phyloP scores from a whole-genome alignment of 2,797 vertebrate genomes.

The Chrysocyon brachyurus region DNA sequence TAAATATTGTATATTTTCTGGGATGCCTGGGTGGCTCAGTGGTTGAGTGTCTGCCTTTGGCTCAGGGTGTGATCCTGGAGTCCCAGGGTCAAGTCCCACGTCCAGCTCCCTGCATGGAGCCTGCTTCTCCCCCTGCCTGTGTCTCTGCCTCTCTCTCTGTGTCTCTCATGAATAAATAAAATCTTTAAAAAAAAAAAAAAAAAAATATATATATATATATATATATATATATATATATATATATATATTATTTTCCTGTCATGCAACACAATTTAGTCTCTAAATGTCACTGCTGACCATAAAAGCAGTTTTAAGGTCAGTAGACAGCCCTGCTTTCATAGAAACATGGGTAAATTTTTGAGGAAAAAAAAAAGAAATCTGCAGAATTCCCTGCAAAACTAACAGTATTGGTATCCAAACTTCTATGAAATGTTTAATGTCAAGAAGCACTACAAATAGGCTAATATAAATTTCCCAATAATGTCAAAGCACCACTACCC shows the following conservation, averaged over 20 bases:
- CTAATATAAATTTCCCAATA: neutral
- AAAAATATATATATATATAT: too few species aligned
- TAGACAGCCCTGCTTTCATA: neutral
- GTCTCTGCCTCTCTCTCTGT: too few species aligned
- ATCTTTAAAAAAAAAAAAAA: too few species aligned
- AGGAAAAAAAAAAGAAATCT: neutral
- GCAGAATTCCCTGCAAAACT: neutral
- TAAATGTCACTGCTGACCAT: neutral
- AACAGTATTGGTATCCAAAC: neutral
- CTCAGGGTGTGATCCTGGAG: too few species aligned
- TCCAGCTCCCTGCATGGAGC: too few species aligned
- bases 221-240: too few species aligned
- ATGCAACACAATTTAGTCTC: neutral
- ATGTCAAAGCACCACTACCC: neutral
- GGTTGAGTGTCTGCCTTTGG: too few species aligned
- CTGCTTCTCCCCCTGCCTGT: too few species aligned
- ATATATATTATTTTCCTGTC: neutral
- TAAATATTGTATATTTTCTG: neutral
- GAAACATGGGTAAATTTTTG: neutral
- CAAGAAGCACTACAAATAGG: neutral
- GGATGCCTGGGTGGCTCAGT: too few species aligned
- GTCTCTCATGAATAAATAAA: too few species aligned
- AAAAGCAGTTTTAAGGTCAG: neutral
- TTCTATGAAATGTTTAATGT: slow-evolving; percentile 2
- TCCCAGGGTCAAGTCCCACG: too few species aligned